Base-by-base conservation (phyloP, 23 tunicate species). In the Aplidium turbinatum region DNA sequence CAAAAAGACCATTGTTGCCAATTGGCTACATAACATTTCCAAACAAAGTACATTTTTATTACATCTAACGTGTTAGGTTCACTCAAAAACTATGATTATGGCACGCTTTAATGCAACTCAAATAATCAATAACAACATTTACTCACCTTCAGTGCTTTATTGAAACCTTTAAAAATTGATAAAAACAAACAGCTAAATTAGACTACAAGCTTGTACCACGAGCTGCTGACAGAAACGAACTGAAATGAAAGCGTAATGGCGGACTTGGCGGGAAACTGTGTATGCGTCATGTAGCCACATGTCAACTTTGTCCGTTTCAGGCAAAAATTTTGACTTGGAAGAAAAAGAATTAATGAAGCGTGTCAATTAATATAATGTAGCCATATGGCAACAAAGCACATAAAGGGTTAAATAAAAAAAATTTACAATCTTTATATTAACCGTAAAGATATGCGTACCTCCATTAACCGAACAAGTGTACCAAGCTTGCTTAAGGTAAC, bases 1-100 rank as follows among this genome's bases (percentile, higher is more conserved):
- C 13, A 26, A 60, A 29, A 27, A 30, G 68, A 60, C 68, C 68
- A 60, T 60, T 60, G 68, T 60, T 60, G 68, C 68, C 68, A 60
- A 60, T 60, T 60, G 36, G 35, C 36, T 60, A 60, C 68, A 60
- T 38, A 60, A 60, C 29, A 60, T 60, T 60, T 60, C n/a, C 29
- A 60, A 60, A 13, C 7, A 20, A 27, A 60, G n/a, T 60, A 28
- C 36, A 60, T 60, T 20, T 30, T 26, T 60, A 4, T 30, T 28
- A 60, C 16, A 16, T 54, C 61, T 16, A 21, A 54, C 21, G 61
- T 54, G 61, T 30, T 26, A 60, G 9, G n/a, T 30, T 60, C n/a
- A 60, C 35, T 28, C 68, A 27, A 60, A 27, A 60, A 60, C n/a
- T 60, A 60, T 4, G 7, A 38, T 29, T 60, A 26, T 60, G 31